These are phyloP conservation scores for Cathartes aura DNA, from an alignment of 2,113 vertebrate genomes.

Conservation along the genomic window DNA sequence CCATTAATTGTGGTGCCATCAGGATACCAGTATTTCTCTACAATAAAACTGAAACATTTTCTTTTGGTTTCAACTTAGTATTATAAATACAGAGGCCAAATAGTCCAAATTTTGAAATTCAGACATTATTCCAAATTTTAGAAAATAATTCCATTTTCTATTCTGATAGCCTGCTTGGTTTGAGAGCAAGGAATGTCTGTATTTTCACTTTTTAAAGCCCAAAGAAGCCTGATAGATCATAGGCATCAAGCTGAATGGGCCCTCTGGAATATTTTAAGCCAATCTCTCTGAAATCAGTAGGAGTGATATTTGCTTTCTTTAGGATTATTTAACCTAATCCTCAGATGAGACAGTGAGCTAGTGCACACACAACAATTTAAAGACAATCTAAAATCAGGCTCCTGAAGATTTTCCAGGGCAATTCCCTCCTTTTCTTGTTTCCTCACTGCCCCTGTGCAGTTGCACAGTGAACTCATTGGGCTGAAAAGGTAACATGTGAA, in stretches of 20 bases:
- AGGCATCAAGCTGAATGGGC: neutral
- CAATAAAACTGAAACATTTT: neutral
- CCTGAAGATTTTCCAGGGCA: neutral
- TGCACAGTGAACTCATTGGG: neutral
- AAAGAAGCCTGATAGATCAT: neutral
- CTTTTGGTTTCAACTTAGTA: neutral
- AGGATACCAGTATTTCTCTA: neutral
- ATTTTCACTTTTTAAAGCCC: neutral
- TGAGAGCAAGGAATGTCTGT: neutral
- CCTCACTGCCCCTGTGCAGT: fast-evolving
- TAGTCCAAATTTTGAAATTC: neutral
- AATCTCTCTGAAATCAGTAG: neutral
- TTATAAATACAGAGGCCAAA: neutral
- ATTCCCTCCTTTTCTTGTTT: neutral
- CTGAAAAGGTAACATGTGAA: neutral
- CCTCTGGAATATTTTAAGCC: neutral
- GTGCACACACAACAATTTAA: neutral
- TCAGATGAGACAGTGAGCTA: neutral
- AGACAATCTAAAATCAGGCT: neutral
- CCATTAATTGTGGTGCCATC: neutral
- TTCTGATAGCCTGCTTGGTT: neutral
- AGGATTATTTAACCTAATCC: neutral
- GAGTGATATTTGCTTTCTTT: neutral
- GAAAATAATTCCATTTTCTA: neutral
- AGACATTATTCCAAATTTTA: neutral